Base-by-base conservation (phyloP, 2,888 invertebrate species). In the Plutella xylostella region DNA sequence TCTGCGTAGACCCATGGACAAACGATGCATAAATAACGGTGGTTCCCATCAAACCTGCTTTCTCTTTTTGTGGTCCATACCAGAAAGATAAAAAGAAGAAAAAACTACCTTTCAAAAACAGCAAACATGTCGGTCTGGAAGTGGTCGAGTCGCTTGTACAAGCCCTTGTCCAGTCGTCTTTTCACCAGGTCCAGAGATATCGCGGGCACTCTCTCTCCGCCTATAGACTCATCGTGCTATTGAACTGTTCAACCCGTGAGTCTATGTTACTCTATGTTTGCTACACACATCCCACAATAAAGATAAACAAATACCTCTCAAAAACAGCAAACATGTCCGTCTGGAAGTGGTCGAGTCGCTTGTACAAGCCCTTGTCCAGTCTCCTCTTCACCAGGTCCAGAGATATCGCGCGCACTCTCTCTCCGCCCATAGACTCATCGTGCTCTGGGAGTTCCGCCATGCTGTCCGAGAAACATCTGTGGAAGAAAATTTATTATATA, bases 81-180 rank as follows among this genome's bases (percentile, higher is more conserved):
- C n/a, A n/a, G n/a, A n/a, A n/a, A n/a, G n/a, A n/a, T n/a, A n/a
- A n/a, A n/a, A n/a, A n/a, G n/a, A n/a, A n/a, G n/a, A n/a, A n/a
- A n/a, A n/a, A n/a, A n/a, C 65, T 98, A 84, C 85, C 85, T 70
- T 60, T 97, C 96, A 65, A 98, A 89, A 51, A 98, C 94, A 28
- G 92, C 88, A 68, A 99, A 98, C 65, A 98, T 90, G 65, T 99
- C 98, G 60, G 96, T 96, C 82, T 98, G 98, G 77, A 98, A 98
- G 45, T 91, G 88, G 70, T 99, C 98, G 50, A 99, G 80, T 5
- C 99, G 87, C 58, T 93, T 92, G 73, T 99, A 99, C 3, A 95
- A 88, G 1, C 96, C 95, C 68, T 93, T 89, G 65, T 98, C 97
- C 35, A 99, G 80, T 18, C 98, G 88, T 17, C 96, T 87, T 69